A percentile compares a stretch with the other conserved stretches of the same genome.
These are phyloP conservation scores for Xiphydria camelus DNA, from an alignment of 2,888 invertebrate species.

Conservation along the genomic window DNA sequence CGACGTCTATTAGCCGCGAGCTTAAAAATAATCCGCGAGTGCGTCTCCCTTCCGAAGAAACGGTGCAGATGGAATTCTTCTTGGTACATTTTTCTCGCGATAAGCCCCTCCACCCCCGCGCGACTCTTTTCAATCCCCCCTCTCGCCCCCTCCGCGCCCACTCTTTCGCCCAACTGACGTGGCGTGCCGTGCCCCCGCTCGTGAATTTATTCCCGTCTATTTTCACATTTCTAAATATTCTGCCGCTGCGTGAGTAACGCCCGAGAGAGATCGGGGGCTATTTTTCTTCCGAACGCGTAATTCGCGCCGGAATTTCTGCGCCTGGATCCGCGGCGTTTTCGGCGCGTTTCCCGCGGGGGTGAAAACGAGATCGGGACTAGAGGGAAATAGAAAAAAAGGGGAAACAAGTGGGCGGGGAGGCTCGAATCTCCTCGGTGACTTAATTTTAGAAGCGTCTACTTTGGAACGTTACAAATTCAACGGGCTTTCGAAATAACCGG, in stretches of 20 bases:
- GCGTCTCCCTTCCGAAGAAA: neutral
- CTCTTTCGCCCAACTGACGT: too few species aligned
- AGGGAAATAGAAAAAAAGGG: neutral
- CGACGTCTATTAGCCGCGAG: too few species aligned
- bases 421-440: too few species aligned
- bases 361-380: conserved; percentile 2
- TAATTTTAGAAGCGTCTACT: conserved; percentile 31
- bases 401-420: too few species aligned
- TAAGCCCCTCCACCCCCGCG: neutral
- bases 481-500: conserved; percentile 16
- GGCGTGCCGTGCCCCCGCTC: neutral
- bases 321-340: neutral
- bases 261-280: too few species aligned
- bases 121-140: neutral
- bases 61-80: conserved; percentile 2
- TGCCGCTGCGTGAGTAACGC: conserved; percentile 21
- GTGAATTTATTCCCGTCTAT: conserved; percentile 12
- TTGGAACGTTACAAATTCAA: neutral
- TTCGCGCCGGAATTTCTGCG: neutral
- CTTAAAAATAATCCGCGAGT: neutral
- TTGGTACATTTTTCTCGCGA: neutral
- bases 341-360: neutral
- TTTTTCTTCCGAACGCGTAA: neutral
- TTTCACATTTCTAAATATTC: conserved; percentile 29
- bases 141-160: neutral